phyloP scores from a whole-genome alignment of 1,140 invertebrate genomes.

The Leucophenga varia region DNA sequence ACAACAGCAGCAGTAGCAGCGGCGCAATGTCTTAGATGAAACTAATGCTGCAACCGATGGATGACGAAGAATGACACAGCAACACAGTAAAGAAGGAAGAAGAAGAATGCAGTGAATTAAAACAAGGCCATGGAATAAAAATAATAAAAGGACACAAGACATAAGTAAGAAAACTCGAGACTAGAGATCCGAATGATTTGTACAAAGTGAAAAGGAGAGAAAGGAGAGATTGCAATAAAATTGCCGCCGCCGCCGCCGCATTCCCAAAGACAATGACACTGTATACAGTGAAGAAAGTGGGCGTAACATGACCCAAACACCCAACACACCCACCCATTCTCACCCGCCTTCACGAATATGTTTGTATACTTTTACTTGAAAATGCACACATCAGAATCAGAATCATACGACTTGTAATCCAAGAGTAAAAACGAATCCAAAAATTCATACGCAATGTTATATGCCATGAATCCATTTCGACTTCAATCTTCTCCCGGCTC shows the following conservation, averaged over 20 bases:
- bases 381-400: slow-evolving; percentile 53
- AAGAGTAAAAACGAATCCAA: slow-evolving; percentile 53
- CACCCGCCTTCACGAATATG: slow-evolving; percentile 11
- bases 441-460: slow-evolving; percentile 44
- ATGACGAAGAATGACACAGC: slow-evolving; percentile 23
- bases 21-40: too few species aligned
- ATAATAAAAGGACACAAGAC: slow-evolving; percentile 53
- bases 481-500: slow-evolving; percentile 12
- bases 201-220: slow-evolving; percentile 36
- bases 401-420: slow-evolving; percentile 50
- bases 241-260: neutral
- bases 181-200: slow-evolving; percentile 22
- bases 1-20: too few species aligned
- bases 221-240: neutral
- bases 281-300: too few species aligned
- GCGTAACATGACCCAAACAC: neutral
- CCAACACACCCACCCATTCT: neutral
- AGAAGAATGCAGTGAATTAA: slow-evolving; percentile 41
- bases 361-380: slow-evolving; percentile 3
- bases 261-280: neutral
- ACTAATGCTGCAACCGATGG: slow-evolving; percentile 34
- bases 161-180: slow-evolving; percentile 43
- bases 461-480: slow-evolving; percentile 8
- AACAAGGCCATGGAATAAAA: slow-evolving; percentile 53
- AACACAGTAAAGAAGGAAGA: slow-evolving; percentile 15